phyloP scores from a whole-genome alignment of 2,113 vertebrate genomes.

The Lathamus discolor region DNA sequence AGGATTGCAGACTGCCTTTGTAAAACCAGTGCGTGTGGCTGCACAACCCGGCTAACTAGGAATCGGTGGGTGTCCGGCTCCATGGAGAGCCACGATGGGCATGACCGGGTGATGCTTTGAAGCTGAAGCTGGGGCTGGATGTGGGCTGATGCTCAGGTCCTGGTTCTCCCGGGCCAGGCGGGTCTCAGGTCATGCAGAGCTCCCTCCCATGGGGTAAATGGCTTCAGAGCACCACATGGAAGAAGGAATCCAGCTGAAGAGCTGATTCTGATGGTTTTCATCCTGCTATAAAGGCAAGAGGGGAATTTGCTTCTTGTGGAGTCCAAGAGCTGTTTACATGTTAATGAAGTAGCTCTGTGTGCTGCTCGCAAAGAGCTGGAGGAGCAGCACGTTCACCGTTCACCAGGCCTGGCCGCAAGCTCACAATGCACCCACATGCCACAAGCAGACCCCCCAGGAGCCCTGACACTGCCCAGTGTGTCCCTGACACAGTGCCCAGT shows the following conservation, averaged over 20 bases:
- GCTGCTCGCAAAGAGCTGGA: background rate
- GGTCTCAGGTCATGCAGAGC: background rate
- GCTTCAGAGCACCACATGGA: background rate
- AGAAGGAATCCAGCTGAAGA: background rate
- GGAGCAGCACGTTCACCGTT: background rate
- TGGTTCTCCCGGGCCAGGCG: fast-evolving
- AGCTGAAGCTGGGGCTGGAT: background rate
- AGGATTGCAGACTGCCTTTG: background rate
- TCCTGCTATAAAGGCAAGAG: background rate
- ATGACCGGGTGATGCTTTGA: background rate
- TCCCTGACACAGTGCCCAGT: background rate
- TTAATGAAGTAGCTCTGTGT: background rate
- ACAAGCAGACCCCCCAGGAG: fast-evolving
- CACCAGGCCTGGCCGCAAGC: background rate
- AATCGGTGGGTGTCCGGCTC: background rate
- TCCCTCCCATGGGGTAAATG: background rate
- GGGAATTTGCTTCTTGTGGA: background rate
- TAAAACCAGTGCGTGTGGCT: fast-evolving
- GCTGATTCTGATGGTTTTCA: slow-evolving; percentile 5
- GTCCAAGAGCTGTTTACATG: background rate
- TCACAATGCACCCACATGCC: fast-evolving
- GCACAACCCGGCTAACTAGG: background rate
- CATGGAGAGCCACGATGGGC: fast-evolving
- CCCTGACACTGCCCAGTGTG: background rate
- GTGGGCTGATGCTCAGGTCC: background rate